Evolutionary conservation across 2,888 invertebrate species (phyloP).

Genomic region (Eupithecia abbreviata): DNA sequence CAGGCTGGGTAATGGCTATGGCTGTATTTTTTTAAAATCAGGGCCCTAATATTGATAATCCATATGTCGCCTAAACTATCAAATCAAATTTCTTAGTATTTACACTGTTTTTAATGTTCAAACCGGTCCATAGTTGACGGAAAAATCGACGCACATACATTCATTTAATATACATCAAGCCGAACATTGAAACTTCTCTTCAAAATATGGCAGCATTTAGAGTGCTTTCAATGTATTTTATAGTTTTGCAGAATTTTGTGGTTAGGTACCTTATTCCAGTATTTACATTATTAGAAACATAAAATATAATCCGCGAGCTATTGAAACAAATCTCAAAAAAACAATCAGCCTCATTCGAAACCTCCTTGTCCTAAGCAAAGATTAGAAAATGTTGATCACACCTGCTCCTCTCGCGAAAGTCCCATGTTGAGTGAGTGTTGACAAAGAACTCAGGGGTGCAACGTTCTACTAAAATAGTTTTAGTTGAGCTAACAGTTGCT

Average conservation of each 20-base stretch:
- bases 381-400: constrained; percentile 52
- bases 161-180: no score
- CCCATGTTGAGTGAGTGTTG: constrained; percentile 54
- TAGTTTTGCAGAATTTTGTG: not conserved
- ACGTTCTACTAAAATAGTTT: constrained; percentile 62
- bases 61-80: no score
- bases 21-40: no score
- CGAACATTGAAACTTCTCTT: no score
- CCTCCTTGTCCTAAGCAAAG: constrained; percentile 24
- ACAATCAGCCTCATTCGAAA: constrained; percentile 3
- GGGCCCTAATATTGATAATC: no score
- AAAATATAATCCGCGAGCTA: not conserved
- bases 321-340: constrained; percentile 4
- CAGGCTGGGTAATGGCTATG: not conserved
- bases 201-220: not conserved
- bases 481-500: constrained; percentile 61
- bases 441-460: constrained; percentile 60
- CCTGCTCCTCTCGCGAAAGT: constrained; percentile 40
- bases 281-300: not conserved
- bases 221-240: not conserved
- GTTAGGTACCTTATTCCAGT: not conserved
- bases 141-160: no score
- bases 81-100: no score
- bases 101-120: no score
- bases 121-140: no score